Conservation (phyloP, 2,888 invertebrate species). For the Euzophera pinguis region DNA sequence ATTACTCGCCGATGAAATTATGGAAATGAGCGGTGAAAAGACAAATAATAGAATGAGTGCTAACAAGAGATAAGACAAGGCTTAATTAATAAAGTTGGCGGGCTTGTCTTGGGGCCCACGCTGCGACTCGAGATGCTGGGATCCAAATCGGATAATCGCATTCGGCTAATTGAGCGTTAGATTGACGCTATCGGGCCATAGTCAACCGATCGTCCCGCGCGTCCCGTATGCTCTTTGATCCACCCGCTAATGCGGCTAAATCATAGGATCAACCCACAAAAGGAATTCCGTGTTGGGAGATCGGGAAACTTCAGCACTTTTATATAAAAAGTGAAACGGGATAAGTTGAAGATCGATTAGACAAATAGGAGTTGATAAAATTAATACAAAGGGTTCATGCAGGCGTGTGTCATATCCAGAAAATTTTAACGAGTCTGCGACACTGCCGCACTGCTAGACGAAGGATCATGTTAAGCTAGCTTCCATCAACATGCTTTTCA, state of each 20-base stretch:
- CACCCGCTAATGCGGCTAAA: slow-evolving; percentile 54
- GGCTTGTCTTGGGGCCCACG: slow-evolving; percentile 65
- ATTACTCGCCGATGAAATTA: slow-evolving; percentile 77
- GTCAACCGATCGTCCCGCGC: slow-evolving; percentile 36
- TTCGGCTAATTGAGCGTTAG: slow-evolving; percentile 78
- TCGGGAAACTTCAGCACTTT: slow-evolving; percentile 30
- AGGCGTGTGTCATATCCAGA: slow-evolving; percentile 53
- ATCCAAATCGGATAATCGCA: slow-evolving; percentile 77
- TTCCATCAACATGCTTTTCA: slow-evolving; percentile 56
- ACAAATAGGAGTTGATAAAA: slow-evolving; percentile 44
- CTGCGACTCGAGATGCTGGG: slow-evolving; percentile 61
- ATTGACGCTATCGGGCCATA: slow-evolving; percentile 73
- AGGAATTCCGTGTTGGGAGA: slow-evolving; percentile 34
- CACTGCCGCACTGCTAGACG: slow-evolving; percentile 27
- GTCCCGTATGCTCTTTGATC: slow-evolving; percentile 37
- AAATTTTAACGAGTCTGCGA: slow-evolving; percentile 69
- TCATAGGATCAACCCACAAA: slow-evolving; percentile 50
- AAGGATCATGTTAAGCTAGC: slow-evolving; percentile 55
- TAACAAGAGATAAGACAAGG: slow-evolving; percentile 80
- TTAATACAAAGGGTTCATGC: slow-evolving; percentile 60
- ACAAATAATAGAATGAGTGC: slow-evolving; percentile 80
- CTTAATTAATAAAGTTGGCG: slow-evolving; percentile 80
- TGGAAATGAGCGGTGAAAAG: slow-evolving; percentile 79
- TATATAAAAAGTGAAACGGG: slow-evolving; percentile 39
- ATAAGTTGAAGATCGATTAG: slow-evolving; percentile 46